Conservation (phyloP, 2,797 vertebrate genomes). For the Poliocrania exsul region DNA sequence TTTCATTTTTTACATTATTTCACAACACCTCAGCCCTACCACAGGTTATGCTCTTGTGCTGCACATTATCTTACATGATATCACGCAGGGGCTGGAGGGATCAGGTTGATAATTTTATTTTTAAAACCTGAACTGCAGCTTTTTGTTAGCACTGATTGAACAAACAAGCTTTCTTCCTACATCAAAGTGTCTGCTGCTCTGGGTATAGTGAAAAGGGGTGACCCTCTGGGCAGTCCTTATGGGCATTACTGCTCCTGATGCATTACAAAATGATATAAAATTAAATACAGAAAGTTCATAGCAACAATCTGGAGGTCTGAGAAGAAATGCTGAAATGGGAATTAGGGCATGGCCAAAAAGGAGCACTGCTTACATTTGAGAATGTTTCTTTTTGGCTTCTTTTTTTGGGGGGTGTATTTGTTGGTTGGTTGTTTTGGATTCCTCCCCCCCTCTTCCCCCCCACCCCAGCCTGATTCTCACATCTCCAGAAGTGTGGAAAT, state of each 20-base stretch:
- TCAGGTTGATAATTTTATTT: constrained; percentile 44
- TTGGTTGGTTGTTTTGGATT: neutral
- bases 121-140: constrained; percentile 21
- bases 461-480: neutral
- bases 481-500: neutral
- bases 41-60: neutral
- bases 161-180: constrained; percentile 69
- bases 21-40: neutral
- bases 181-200: constrained; percentile 53
- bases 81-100: constrained; percentile 31
- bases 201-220: constrained; percentile 44
- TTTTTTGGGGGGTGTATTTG: too few relatives aligned
- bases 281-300: constrained; percentile 55
- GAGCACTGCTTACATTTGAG: neutral
- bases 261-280: constrained; percentile 35
- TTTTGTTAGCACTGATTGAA: constrained; percentile 61
- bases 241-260: neutral
- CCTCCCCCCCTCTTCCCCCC: too few relatives aligned
- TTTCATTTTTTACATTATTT: constrained; percentile 36
- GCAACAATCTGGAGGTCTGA: constrained; percentile 7
- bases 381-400: neutral
- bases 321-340: constrained; percentile 43
- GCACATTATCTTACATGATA: neutral
- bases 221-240: constrained; percentile 57
- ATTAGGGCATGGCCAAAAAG: constrained; percentile 1